Percentiles rank a stretch among this genome's conserved stretches.
Conservation (phyloP, 2,888 invertebrate species). For the Phyto melanocephala region DNA sequence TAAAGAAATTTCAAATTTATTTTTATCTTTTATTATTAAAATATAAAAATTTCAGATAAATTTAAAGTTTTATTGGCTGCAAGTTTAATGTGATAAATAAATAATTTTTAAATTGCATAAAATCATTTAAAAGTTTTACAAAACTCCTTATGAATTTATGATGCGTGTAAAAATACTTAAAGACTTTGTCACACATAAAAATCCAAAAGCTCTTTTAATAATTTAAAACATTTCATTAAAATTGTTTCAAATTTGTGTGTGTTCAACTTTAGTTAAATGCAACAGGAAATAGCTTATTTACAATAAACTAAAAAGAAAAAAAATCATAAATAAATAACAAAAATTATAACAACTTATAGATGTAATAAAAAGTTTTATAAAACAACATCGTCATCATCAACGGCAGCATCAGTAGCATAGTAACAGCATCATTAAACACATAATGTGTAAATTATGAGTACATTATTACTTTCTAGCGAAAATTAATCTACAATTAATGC, state of each 20-base stretch:
- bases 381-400: not conserved
- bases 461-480: not conserved
- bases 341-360: constrained; percentile 37
- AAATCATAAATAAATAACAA: not conserved
- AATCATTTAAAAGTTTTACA: not conserved
- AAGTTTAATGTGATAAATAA: no score
- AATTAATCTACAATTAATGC: not conserved
- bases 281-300: constrained; percentile 59
- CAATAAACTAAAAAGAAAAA: not conserved
- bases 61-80: no score
- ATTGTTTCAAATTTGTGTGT: not conserved
- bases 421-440: not conserved
- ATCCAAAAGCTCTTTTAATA: not conserved
- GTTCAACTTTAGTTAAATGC: not conserved
- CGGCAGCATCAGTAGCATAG: not conserved
- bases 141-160: not conserved
- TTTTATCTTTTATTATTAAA: no score
- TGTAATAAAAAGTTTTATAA: constrained; percentile 43
- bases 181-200: not conserved
- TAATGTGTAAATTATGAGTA: constrained; percentile 2
- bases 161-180: not conserved
- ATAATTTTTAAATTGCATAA: not conserved
- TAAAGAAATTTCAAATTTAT: no score
- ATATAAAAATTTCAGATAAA: no score
- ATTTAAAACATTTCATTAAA: not conserved